phyloP scores from a whole-genome alignment of 2,113 vertebrate species.

The Sclerurus mexicanus region DNA sequence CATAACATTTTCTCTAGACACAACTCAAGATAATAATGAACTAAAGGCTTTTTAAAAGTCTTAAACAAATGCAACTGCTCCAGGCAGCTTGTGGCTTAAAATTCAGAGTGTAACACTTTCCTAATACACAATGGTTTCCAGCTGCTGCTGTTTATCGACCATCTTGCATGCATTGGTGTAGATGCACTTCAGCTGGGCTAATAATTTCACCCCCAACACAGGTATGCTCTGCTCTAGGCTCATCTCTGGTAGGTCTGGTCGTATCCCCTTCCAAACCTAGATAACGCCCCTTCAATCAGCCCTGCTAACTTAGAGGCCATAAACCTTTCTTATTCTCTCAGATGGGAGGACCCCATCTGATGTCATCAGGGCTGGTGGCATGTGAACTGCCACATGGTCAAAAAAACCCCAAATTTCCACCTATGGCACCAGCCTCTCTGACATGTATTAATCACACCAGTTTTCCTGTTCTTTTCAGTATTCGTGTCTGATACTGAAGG shows the following conservation, averaged over 20 bases:
- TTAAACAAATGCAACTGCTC: no score
- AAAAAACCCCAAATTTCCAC: not conserved
- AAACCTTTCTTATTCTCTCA: not conserved
- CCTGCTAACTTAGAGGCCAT: not conserved
- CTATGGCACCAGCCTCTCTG: not conserved
- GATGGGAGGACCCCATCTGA: not conserved
- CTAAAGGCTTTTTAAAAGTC: no score
- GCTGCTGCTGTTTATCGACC: not conserved
- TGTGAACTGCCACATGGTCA: not conserved
- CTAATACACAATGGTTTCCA: not conserved
- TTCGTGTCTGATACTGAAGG: not conserved
- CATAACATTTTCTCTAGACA: no score
- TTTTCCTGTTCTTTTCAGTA: not conserved
- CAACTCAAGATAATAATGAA: no score
- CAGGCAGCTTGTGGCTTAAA: no score
- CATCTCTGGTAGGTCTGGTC: not conserved
- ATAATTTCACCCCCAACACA: not conserved
- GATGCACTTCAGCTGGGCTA: not conserved
- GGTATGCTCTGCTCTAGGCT: not conserved
- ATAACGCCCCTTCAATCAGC: not conserved
- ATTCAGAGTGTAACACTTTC: not conserved
- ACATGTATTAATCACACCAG: not conserved
- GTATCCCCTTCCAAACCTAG: not conserved
- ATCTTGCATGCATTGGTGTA: not conserved
- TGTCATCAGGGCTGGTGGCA: not conserved